Conservation (phyloP, 2,888 invertebrate species). For the Ormyrus rosae region DNA sequence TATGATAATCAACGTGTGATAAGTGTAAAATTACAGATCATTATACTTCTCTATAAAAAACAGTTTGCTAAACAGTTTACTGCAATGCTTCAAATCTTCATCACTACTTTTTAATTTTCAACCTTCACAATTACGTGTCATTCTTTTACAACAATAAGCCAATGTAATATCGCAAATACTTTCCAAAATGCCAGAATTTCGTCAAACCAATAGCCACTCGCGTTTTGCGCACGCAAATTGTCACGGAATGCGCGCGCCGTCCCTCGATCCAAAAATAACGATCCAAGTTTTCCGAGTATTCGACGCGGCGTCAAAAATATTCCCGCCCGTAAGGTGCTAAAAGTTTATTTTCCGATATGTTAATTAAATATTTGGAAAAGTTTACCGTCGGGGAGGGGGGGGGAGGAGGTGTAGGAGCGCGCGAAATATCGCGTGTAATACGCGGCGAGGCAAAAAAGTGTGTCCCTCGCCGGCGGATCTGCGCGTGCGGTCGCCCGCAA, state of each 20-base stretch:
- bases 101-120: too few relatives aligned
- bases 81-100: too few relatives aligned
- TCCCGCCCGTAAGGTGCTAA: constrained; percentile 35
- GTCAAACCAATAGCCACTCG: too few relatives aligned
- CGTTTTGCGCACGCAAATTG: background rate
- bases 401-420: background rate
- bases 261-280: background rate
- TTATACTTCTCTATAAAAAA: too few relatives aligned
- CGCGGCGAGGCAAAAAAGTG: constrained; percentile 59
- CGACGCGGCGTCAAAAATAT: constrained; percentile 4
- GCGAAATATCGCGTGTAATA: constrained; percentile 55
- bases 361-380: constrained; percentile 69
- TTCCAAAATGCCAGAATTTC: too few relatives aligned
- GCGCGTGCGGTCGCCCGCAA: constrained; percentile 66
- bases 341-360: constrained; percentile 62
- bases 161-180: too few relatives aligned
- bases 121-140: too few relatives aligned
- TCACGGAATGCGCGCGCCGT: constrained; percentile 10
- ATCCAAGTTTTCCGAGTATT: constrained; percentile 40
- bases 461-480: constrained; percentile 61
- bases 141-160: too few relatives aligned
- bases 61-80: too few relatives aligned
- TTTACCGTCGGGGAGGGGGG: constrained; percentile 55
- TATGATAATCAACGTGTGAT: too few relatives aligned
- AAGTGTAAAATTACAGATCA: too few relatives aligned